A percentile compares a stretch with the other conserved stretches of the same genome.
Conservation (phyloP, 2,888 invertebrate species). For the Heliconius hortense region DNA sequence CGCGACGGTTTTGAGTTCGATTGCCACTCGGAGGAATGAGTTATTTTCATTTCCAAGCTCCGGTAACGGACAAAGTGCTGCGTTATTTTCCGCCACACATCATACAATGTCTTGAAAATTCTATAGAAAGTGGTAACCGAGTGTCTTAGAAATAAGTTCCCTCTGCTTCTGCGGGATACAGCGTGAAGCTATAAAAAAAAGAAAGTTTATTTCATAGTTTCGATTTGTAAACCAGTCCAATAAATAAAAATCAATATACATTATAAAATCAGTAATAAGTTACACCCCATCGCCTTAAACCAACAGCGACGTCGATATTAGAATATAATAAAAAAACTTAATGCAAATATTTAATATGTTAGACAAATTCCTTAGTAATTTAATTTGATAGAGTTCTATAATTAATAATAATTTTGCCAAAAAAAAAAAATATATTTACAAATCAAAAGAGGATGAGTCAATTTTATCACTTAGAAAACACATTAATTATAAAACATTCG, state of each 20-base stretch:
- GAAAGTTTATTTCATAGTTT: conserved; percentile 17
- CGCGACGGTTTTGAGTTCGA: not conserved
- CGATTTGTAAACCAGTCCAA: conserved; percentile 23
- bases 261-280: conserved; percentile 25
- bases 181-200: not conserved
- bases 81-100: too few relatives aligned
- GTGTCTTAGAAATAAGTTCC: too few relatives aligned
- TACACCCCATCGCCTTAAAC: conserved; percentile 33
- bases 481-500: conserved; percentile 18
- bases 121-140: too few relatives aligned
- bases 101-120: not conserved
- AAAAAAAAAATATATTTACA: conserved; percentile 31
- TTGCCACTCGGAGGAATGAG: not conserved
- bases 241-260: conserved; percentile 29
- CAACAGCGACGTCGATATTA: conserved; percentile 27
- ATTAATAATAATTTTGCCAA: conserved; percentile 34
- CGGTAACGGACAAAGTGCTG: not conserved
- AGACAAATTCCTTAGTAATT: conserved; percentile 32
- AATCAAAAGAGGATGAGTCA: conserved; percentile 5
- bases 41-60: not conserved
- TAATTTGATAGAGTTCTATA: conserved; percentile 29
- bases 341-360: conserved; percentile 19
- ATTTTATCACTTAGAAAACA: conserved; percentile 20
- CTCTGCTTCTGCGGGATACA: not conserved
- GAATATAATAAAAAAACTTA: conserved; percentile 24